A percentile compares a stretch with the other conserved stretches of the same genome.
Evolutionary conservation across 2,797 vertebrate species (phyloP).

Genomic region (Hypotaenidia okinawae): DNA sequence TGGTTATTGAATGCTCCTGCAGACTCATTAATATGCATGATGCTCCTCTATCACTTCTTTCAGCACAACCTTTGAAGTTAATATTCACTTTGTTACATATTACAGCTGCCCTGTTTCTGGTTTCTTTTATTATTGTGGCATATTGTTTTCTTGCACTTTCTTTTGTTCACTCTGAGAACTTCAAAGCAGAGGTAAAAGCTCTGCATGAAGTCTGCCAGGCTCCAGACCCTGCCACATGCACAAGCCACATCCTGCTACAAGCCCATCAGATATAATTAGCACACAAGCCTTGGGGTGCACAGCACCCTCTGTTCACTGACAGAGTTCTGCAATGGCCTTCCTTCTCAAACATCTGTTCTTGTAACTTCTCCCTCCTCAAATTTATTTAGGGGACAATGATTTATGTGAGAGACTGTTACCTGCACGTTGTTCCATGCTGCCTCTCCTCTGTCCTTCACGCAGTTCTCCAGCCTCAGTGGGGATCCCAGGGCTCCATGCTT

Average conservation of each 20-base stretch:
- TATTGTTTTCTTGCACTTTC: slow-evolving; percentile 37
- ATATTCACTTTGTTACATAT: slow-evolving; percentile 60
- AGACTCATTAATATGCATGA: slow-evolving; percentile 58
- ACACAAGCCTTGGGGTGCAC: background rate
- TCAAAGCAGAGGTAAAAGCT: slow-evolving; percentile 30
- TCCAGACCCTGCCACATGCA: background rate
- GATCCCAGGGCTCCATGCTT: slow-evolving; percentile 90
- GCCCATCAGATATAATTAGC: background rate
- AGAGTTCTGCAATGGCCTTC: background rate
- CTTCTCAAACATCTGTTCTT: background rate
- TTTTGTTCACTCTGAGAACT: slow-evolving; percentile 24
- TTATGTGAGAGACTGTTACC: slow-evolving; percentile 71
- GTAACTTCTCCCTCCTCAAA: background rate
- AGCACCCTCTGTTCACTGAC: background rate
- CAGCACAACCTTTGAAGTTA: slow-evolving; percentile 54
- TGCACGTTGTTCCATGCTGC: slow-evolving; percentile 91
- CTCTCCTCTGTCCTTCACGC: slow-evolving; percentile 86
- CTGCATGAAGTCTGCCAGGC: background rate
- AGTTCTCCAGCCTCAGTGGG: slow-evolving; percentile 87
- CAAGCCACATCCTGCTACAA: background rate
- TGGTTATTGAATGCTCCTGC: slow-evolving; percentile 48
- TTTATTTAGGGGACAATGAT: background rate
- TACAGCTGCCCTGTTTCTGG: slow-evolving; percentile 46
- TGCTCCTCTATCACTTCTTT: slow-evolving; percentile 46
- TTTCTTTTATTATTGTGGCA: slow-evolving; percentile 53